Base-by-base conservation (phyloP, 2,888 invertebrate genomes). In the Cistogaster globosa region DNA sequence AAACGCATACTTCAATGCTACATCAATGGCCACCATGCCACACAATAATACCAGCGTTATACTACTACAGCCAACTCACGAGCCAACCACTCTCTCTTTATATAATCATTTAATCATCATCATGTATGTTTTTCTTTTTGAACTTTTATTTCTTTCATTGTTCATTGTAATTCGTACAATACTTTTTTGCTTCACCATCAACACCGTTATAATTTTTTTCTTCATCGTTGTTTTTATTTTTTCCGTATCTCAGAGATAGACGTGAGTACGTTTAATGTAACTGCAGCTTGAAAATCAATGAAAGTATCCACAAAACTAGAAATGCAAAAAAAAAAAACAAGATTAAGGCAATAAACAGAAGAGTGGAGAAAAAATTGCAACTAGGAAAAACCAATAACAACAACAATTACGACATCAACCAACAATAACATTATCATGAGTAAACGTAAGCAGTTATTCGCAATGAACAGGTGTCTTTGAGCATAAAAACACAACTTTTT, bases 261-360 rank as follows among this genome's bases (percentile, higher is more conserved):
- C 69, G 57, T 26, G 18, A 55, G 63, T 83, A 75, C 81, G 82
- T 82, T 85, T 85, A 85, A 82, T 75, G 69, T 62, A 75, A 71
- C 69, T 67, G n/a, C 58, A 53, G 63, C 71, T 75, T 60, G 18
- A 65, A 82, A 85, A 85, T 85, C 85, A 85, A 85, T 85, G 85
- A 85, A 85, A 85, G 85, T 85, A 85, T 79, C 74, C 80, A 78
- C 82, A 85, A 83, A 85, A 75, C 69, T 65, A 71, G 79, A 82
- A 53, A 57, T 42, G n/a, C 32, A 62, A 38, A 32, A n/a, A n/a
- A n/a, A n/a, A n/a, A n/a, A n/a, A 69, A 36, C 38, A 48, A 48
- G 7, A 48, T 4, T 2, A 45, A 38, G 53, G 16, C 14, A 68
- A 63, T 26, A 1, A 22, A 36, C 48, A 65, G 63, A 55, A 45